Conservation (phyloP, 2,113 vertebrate species). For the Rhabdomys dilectus region DNA sequence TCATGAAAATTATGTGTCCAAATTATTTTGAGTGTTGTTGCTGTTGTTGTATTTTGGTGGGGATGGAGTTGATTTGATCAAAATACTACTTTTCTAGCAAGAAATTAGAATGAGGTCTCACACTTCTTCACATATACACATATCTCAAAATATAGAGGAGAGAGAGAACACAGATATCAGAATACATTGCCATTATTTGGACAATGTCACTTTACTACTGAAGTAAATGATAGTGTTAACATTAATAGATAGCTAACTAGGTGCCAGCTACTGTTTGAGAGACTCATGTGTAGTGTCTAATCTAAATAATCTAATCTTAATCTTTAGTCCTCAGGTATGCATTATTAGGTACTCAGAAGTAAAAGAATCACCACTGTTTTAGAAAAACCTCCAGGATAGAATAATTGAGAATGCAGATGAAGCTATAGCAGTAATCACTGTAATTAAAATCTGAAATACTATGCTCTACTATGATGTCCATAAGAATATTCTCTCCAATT, state of each 20-base stretch:
- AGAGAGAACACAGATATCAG: neutral
- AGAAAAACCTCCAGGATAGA: neutral
- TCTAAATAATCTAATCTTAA: constrained; percentile 58
- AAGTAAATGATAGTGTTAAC: neutral
- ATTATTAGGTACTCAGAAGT: neutral
- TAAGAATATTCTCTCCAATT: constrained; percentile 40
- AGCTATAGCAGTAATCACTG: neutral
- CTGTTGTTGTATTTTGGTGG: neutral
- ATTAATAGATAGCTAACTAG: neutral
- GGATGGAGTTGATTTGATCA: neutral
- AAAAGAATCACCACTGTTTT: neutral
- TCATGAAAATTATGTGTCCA: constrained; percentile 43
- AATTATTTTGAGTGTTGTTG: neutral
- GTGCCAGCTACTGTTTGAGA: neutral
- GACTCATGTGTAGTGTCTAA: neutral
- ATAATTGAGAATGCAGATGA: neutral
- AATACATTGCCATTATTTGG: neutral
- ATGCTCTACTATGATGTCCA: neutral
- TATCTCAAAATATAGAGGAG: neutral
- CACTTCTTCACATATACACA: neutral
- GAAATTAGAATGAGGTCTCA: constrained; percentile 1
- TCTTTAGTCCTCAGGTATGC: neutral
- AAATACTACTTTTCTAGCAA: neutral
- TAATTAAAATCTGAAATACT: constrained; percentile 64
- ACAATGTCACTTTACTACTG: neutral